These are phyloP conservation scores for Conus ventricosus DNA, from an alignment of 1,140 invertebrate genomes.

Conservation along the genomic window DNA sequence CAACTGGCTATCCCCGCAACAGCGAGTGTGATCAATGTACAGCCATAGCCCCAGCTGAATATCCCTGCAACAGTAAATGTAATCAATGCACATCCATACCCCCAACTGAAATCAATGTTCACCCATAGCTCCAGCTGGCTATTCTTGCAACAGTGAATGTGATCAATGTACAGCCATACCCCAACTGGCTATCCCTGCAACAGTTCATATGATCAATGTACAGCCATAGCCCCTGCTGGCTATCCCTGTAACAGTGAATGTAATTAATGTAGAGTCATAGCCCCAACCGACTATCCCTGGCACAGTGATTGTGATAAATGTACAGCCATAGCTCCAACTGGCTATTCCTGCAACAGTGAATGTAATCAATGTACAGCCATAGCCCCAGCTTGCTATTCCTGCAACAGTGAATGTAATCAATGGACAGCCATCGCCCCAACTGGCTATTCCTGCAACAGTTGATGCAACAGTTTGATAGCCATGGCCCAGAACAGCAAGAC, in stretches of 20 bases:
- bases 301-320: background rate
- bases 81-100: background rate
- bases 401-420: too few species aligned
- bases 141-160: background rate
- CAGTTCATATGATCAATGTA: background rate
- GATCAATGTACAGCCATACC: background rate
- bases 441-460: too few species aligned
- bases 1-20: background rate
- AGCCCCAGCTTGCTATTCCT: too few species aligned
- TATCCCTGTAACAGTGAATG: background rate
- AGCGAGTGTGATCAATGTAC: background rate
- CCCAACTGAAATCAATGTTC: background rate
- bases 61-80: background rate
- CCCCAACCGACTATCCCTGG: background rate
- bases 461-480: too few species aligned
- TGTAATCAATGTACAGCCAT: too few species aligned
- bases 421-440: too few species aligned
- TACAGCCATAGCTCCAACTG: background rate
- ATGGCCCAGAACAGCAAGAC: too few species aligned
- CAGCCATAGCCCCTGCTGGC: background rate
- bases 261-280: background rate
- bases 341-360: background rate
- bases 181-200: background rate
- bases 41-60: background rate
- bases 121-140: background rate